These are phyloP conservation scores for Panulirus ornatus DNA, from an alignment of 1,140 invertebrate genomes.

Conservation along the genomic window DNA sequence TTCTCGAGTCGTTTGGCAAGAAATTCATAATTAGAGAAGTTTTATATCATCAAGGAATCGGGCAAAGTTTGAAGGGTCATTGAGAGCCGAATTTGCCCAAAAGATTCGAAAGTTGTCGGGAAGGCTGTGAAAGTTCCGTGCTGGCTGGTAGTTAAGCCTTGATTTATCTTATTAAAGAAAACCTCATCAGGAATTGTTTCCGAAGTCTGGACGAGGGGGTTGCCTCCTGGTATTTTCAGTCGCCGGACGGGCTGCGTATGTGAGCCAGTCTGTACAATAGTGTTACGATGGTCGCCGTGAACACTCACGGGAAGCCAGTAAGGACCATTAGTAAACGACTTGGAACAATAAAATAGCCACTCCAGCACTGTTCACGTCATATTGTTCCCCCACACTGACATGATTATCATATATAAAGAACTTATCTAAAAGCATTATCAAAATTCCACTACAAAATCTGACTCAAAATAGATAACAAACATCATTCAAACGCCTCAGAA, in stretches of 20 bases:
- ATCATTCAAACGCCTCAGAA: too few species aligned
- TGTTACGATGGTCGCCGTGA: background rate
- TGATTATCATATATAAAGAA: too few species aligned
- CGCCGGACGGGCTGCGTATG: too few species aligned
- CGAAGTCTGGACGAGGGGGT: conserved; percentile 29
- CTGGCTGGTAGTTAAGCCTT: conserved; percentile 58
- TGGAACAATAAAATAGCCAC: too few species aligned
- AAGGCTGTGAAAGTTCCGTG: conserved; percentile 38
- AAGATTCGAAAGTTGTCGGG: conserved; percentile 64
- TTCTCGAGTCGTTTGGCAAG: conserved; percentile 36
- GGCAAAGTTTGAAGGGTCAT: conserved; percentile 66
- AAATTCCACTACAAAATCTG: too few species aligned
- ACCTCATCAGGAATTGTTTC: conserved; percentile 46
- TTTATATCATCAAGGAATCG: conserved; percentile 63
- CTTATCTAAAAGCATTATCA: too few species aligned
- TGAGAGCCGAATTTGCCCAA: conserved; percentile 57
- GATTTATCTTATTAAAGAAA: conserved; percentile 68
- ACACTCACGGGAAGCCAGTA: background rate
- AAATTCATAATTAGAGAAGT: conserved; percentile 68
- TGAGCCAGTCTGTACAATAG: conserved; percentile 17
- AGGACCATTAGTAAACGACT: too few species aligned
- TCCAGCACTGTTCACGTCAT: too few species aligned
- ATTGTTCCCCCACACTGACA: too few species aligned
- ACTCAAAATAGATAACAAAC: too few species aligned
- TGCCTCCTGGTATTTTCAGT: conserved; percentile 29